Percentiles rank a stretch among this genome's conserved stretches.
Conservation (phyloP, 2,888 invertebrate species). For the Luperina nickerlii region DNA sequence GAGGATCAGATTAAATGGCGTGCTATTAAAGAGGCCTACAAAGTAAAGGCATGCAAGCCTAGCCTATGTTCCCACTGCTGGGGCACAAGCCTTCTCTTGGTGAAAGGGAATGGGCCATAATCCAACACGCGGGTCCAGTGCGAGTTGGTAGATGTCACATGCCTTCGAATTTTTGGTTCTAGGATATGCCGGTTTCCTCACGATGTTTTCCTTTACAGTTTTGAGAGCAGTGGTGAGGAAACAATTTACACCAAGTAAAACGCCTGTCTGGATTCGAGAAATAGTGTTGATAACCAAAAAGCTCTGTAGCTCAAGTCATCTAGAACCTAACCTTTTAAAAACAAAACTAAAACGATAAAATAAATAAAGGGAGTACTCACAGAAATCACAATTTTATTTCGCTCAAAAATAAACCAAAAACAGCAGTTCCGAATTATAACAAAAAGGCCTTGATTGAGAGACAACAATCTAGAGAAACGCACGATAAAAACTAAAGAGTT, state of each 20-base stretch:
- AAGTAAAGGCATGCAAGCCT: no score
- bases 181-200: neutral
- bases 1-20: neutral
- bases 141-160: no score
- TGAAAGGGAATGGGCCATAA: no score
- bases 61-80: neutral
- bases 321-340: neutral
- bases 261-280: neutral
- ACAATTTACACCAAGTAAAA: neutral
- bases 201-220: neutral
- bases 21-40: neutral
- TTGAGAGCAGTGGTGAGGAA: neutral
- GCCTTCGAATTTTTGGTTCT: no score
- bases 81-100: no score
- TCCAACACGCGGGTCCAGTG: no score
- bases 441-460: constrained; percentile 1
- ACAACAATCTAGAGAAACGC: constrained; percentile 35
- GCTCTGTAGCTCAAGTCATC: neutral
- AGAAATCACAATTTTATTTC: constrained; percentile 51
- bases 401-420: constrained; percentile 19
- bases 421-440: constrained; percentile 20
- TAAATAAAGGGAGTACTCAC: constrained; percentile 51
- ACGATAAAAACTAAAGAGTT: constrained; percentile 46
- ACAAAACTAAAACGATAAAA: neutral
- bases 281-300: neutral